Percentiles rank a stretch among this genome's conserved stretches.
phyloP scores from a whole-genome alignment of 2,797 vertebrate species.

The Kryptopterus vitreolus region DNA sequence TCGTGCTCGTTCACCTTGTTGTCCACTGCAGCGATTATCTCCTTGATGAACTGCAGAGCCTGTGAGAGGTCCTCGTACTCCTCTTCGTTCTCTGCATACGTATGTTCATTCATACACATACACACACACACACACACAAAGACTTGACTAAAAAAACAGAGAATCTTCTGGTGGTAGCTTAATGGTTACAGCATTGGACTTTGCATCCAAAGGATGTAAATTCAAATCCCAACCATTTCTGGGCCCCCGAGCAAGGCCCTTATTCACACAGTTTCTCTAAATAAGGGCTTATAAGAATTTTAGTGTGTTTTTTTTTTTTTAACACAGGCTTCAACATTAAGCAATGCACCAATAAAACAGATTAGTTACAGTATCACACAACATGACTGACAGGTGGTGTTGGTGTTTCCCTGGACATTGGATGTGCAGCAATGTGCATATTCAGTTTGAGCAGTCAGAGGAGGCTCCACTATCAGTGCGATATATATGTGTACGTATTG shows the following conservation, averaged over 20 bases:
- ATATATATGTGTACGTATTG: too few relatives aligned
- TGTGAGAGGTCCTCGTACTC: conserved; percentile 83
- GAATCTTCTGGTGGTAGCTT: too few relatives aligned
- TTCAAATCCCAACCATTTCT: too few relatives aligned
- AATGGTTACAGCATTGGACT: too few relatives aligned
- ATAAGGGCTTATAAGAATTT: too few relatives aligned
- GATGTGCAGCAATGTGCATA: background rate
- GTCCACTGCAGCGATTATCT: conserved; percentile 87
- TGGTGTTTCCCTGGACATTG: too few relatives aligned
- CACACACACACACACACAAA: conserved; percentile 15
- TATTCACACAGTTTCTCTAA: too few relatives aligned
- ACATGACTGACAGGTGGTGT: background rate
- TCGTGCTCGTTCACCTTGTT: conserved; percentile 91
- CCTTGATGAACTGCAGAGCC: conserved; percentile 84
- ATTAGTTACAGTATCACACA: background rate
- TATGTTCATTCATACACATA: conserved; percentile 1
- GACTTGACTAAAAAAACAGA: background rate
- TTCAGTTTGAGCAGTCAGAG: background rate
- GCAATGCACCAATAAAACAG: background rate
- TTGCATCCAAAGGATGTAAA: too few relatives aligned
- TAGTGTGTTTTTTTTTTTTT: too few relatives aligned
- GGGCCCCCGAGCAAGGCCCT: too few relatives aligned
- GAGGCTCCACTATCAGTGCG: background rate
- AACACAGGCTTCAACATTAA: background rate
- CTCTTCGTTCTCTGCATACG: conserved; percentile 77